These are phyloP conservation scores for Trichomycterus rosablanca DNA, from an alignment of 2,113 vertebrate species.

Conservation along the genomic window DNA sequence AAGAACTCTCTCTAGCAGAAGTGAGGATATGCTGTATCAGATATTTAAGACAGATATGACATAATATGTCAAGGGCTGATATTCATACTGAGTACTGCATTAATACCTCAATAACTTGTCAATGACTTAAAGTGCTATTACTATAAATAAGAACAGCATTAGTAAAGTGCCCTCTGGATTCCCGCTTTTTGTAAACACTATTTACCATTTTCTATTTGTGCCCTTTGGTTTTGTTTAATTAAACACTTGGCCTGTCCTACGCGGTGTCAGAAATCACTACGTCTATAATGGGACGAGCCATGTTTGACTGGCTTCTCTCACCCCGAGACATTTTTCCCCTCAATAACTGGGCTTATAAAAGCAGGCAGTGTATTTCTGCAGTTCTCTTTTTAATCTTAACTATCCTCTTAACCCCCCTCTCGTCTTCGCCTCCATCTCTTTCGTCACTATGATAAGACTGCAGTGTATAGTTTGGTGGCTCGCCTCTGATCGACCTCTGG, in stretches of 20 bases:
- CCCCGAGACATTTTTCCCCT: constrained; percentile 47
- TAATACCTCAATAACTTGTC: too few relatives aligned
- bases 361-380: constrained; percentile 51
- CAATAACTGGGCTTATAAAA: constrained; percentile 48
- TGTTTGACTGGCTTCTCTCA: constrained; percentile 40
- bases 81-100: too few relatives aligned
- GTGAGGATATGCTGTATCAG: too few relatives aligned
- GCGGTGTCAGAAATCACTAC: constrained; percentile 31
- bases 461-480: constrained; percentile 50
- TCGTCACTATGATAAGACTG: constrained; percentile 51
- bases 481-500: constrained; percentile 51
- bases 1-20: too few relatives aligned
- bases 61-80: too few relatives aligned
- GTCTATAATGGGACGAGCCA: constrained; percentile 49
- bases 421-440: constrained; percentile 40
- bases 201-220: too few relatives aligned
- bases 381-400: constrained; percentile 49
- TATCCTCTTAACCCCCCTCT: constrained; percentile 52
- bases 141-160: too few relatives aligned
- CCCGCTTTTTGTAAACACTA: constrained; percentile 1
- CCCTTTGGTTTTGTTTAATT: constrained; percentile 7
- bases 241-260: constrained; percentile 30
- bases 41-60: too few relatives aligned
- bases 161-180: too few relatives aligned
- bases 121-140: too few relatives aligned